Conservation (phyloP, 1,140 invertebrate genomes). For the Drosophila nigrodunni region DNA sequence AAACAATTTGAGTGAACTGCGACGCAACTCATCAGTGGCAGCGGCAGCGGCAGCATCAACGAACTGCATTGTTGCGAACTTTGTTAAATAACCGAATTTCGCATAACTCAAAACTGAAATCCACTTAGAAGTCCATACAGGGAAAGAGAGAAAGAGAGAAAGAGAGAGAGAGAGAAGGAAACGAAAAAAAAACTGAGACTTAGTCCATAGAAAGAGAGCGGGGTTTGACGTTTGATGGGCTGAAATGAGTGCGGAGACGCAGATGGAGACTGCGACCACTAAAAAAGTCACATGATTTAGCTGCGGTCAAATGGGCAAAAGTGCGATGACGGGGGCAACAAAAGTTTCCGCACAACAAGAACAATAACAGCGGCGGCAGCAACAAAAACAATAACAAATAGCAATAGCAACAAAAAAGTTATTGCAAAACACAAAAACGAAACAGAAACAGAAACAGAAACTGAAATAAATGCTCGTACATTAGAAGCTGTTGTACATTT, state of each 20-base stretch:
- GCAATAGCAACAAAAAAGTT: conserved; percentile 47
- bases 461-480: conserved; percentile 50
- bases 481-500: conserved; percentile 62
- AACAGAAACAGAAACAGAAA: conserved; percentile 39
- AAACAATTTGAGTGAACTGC: conserved; percentile 21
- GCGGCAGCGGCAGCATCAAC: conserved; percentile 4
- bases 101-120: conserved; percentile 63
- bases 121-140: conserved; percentile 35
- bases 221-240: neutral
- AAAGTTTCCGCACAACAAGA: conserved; percentile 61
- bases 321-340: conserved; percentile 39
- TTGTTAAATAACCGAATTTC: conserved; percentile 69
- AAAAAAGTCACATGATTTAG: conserved; percentile 80
- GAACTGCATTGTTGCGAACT: conserved; percentile 72
- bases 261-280: conserved; percentile 18
- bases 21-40: conserved; percentile 19
- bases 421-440: conserved; percentile 61
- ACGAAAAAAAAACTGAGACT: conserved; percentile 48
- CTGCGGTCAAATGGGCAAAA: conserved; percentile 64
- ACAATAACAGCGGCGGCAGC: conserved; percentile 35
- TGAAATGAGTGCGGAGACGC: conserved; percentile 16
- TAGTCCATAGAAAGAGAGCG: conserved; percentile 16
- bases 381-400: conserved; percentile 22
- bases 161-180: neutral
- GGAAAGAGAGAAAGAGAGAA: neutral